Evolutionary conservation across 1,140 invertebrate species (phyloP).

Genomic region (Procambarus virginalis): DNA sequence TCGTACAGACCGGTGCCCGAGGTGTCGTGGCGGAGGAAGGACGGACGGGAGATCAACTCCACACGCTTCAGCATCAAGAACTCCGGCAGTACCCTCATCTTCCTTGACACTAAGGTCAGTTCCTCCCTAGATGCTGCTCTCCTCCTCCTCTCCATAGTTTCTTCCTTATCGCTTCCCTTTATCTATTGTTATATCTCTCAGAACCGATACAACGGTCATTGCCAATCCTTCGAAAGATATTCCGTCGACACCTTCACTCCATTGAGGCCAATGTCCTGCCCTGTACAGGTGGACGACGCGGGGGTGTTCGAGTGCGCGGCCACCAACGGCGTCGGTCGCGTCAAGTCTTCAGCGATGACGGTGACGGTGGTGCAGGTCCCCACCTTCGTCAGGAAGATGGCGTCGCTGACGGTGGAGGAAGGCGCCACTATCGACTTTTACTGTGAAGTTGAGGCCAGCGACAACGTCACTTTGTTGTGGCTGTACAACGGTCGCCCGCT

Average conservation of each 20-base stretch:
- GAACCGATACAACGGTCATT: no score
- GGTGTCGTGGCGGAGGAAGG: constrained; percentile 45
- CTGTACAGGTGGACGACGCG: constrained; percentile 8
- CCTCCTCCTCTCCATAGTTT: background rate
- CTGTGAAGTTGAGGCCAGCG: constrained; percentile 39
- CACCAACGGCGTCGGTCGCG: constrained; percentile 23
- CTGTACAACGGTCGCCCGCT: constrained; percentile 42
- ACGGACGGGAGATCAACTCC: constrained; percentile 11
- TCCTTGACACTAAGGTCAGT: constrained; percentile 43
- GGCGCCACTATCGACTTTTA: constrained; percentile 53
- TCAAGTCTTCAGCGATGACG: background rate
- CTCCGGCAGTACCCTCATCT: constrained; percentile 51
- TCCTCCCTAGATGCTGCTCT: background rate
- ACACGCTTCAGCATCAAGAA: constrained; percentile 28
- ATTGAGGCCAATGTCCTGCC: background rate
- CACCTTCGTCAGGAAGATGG: constrained; percentile 39
- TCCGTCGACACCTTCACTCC: no score
- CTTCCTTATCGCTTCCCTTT: no score
- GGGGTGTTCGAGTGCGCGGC: constrained; percentile 38
- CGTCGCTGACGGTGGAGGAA: constrained; percentile 46
- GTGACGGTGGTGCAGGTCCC: constrained; percentile 47
- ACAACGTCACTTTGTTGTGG: constrained; percentile 14
- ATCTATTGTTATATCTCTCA: no score
- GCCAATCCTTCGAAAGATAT: no score
- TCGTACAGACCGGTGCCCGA: constrained; percentile 46